These are phyloP conservation scores for Lepidurus packardi DNA, from an alignment of 1,140 invertebrate genomes.

Conservation along the genomic window DNA sequence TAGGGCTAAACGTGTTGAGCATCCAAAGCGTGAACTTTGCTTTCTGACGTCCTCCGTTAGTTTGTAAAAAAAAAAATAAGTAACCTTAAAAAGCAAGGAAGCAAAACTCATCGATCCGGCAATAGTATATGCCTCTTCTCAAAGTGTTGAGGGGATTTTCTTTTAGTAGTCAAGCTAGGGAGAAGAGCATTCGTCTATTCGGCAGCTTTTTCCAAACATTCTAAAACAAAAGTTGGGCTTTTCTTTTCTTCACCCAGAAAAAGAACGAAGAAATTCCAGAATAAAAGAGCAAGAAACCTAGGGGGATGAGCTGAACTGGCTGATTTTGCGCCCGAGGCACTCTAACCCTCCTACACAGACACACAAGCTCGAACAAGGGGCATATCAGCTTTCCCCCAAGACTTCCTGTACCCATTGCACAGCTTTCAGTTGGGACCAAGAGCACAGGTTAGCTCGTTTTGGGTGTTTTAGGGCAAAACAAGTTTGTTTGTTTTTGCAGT, in stretches of 20 bases:
- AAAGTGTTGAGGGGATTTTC: neutral
- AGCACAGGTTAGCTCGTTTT: constrained; percentile 5
- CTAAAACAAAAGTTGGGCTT: neutral
- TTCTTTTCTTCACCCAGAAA: neutral
- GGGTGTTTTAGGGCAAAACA: neutral
- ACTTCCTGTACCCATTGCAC: neutral
- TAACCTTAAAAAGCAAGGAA: neutral
- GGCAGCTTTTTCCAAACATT: neutral
- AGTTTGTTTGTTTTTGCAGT: too few relatives aligned
- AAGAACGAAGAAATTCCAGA: neutral
- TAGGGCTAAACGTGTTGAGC: neutral
- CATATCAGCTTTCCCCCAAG: neutral
- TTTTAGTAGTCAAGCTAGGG: neutral
- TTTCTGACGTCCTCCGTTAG: neutral
- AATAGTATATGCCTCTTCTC: neutral
- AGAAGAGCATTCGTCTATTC: neutral
- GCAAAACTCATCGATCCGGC: neutral
- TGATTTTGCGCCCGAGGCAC: neutral
- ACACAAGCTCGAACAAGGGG: neutral
- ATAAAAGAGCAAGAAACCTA: neutral
- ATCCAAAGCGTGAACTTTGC: neutral
- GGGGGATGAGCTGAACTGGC: constrained; percentile 2
- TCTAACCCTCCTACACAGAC: neutral
- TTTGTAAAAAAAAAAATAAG: neutral
- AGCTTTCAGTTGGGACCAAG: constrained; percentile 14